Conservation (phyloP, 2,888 invertebrate genomes). For the Eustalomyia histrio region DNA sequence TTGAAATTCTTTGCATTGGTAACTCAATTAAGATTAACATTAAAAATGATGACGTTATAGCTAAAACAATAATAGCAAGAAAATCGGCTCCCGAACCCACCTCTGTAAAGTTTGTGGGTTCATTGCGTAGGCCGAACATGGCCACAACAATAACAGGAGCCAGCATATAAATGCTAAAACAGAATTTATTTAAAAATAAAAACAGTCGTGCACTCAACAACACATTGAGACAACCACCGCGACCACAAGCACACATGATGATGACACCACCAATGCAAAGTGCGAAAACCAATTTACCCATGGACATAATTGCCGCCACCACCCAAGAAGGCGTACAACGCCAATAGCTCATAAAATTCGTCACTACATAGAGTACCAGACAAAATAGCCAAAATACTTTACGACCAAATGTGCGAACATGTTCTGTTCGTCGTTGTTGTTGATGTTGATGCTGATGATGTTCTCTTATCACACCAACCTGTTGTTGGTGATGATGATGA, state of each 20-base stretch:
- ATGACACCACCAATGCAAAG: conserved; percentile 71
- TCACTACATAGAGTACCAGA: conserved; percentile 67
- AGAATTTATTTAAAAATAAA: conserved; percentile 73
- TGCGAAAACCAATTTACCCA: conserved; percentile 73
- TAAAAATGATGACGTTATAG: conserved; percentile 68
- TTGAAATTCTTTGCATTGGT: conserved; percentile 71
- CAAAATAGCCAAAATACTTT: conserved; percentile 70
- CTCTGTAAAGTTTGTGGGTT: conserved; percentile 72
- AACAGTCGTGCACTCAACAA: conserved; percentile 71
- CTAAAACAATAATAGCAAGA: conserved; percentile 67
- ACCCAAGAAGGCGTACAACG: conserved; percentile 70
- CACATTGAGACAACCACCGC: conserved; percentile 69
- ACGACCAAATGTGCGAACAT: conserved; percentile 54
- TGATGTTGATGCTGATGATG: conserved; percentile 17
- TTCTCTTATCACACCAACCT: conserved; percentile 1
- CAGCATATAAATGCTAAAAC: conserved; percentile 74
- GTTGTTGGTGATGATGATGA: conserved; percentile 25
- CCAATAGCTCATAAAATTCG: conserved; percentile 75
- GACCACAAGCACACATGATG: conserved; percentile 71
- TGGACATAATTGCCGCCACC: conserved; percentile 73
- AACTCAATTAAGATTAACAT: conserved; percentile 70
- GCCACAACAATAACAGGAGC: conserved; percentile 72
- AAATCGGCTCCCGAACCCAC: conserved; percentile 71
- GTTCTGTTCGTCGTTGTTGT: conserved; percentile 5
- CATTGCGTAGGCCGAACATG: conserved; percentile 70